phyloP scores from a whole-genome alignment of 2,888 invertebrate species.

The Lasioglossum marginatum region DNA sequence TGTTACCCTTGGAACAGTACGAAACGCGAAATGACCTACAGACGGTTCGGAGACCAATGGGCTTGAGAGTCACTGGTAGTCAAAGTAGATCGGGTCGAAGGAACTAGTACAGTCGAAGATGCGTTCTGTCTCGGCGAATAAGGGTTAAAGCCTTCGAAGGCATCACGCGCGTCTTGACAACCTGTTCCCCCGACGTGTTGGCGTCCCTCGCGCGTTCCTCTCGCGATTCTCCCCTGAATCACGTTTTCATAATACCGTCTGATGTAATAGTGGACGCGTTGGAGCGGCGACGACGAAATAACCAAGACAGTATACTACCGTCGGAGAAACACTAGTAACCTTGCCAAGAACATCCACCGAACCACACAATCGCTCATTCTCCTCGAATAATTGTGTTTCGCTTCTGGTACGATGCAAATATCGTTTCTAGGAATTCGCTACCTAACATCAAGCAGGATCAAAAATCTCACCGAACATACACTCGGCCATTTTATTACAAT shows the following conservation, averaged over 20 bases:
- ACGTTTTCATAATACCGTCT: slow-evolving; percentile 69
- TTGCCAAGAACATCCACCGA: slow-evolving; percentile 35
- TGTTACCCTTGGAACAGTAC: neutral
- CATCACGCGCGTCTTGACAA: slow-evolving; percentile 38
- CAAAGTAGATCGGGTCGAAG: slow-evolving; percentile 25
- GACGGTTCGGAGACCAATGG: neutral
- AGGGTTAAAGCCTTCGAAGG: slow-evolving; percentile 29
- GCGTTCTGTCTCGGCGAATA: slow-evolving; percentile 1
- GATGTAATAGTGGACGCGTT: slow-evolving; percentile 61
- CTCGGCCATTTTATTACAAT: neutral
- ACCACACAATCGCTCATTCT: slow-evolving; percentile 10
- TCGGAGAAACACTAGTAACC: slow-evolving; percentile 12
- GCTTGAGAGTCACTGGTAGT: neutral
- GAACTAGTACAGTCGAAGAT: slow-evolving; percentile 16
- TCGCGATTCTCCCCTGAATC: slow-evolving; percentile 64
- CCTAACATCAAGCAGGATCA: neutral
- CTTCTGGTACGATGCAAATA: neutral
- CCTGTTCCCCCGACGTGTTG: slow-evolving; percentile 50
- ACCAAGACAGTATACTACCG: slow-evolving; percentile 34
- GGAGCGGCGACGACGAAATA: slow-evolving; percentile 51
- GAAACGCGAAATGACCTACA: neutral
- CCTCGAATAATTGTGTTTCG: neutral
- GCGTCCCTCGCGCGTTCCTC: slow-evolving; percentile 42
- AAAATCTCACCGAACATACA: neutral
- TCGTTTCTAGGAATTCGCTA: neutral